A percentile compares a stretch with the other conserved stretches of the same genome.
These are phyloP conservation scores for Marcusenius ussheri DNA, from an alignment of 2,113 vertebrate species.

Conservation along the genomic window DNA sequence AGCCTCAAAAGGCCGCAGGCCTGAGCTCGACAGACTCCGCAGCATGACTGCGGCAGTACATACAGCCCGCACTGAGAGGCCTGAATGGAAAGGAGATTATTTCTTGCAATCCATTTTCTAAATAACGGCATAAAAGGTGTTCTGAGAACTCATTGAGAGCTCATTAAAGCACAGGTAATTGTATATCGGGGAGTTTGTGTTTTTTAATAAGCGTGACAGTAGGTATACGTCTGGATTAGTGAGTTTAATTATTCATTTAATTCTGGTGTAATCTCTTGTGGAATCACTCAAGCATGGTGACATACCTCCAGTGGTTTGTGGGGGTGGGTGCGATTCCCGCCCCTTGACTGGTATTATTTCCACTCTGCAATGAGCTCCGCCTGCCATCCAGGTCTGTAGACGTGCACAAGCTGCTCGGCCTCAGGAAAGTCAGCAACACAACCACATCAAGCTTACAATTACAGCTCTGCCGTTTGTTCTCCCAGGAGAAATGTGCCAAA, in stretches of 20 bases:
- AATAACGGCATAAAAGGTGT: not conserved
- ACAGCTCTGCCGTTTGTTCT: not conserved
- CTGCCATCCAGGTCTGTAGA: not conserved
- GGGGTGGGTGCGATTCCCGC: not conserved
- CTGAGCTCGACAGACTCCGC: not conserved
- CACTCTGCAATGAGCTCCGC: not conserved
- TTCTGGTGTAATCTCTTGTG: not conserved
- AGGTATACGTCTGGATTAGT: not conserved
- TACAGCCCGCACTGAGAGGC: not conserved
- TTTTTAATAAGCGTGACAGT: not conserved
- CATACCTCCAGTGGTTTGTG: not conserved
- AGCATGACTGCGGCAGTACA: not conserved
- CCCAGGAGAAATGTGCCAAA: not conserved
- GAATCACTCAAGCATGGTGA: not conserved
- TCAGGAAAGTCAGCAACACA: not conserved
- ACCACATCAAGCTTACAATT: not conserved
- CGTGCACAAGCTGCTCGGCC: not conserved
- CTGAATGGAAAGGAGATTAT: not conserved
- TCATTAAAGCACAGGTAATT: constrained; percentile 2
- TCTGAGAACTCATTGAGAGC: not conserved
- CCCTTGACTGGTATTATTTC: not conserved
- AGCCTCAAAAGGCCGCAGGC: not conserved
- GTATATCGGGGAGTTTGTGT: not conserved
- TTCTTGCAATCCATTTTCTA: not conserved
- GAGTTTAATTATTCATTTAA: constrained; percentile 16